Evolutionary conservation across 2,888 invertebrate genomes (phyloP).

Genomic region (Drosophila cognata): DNA sequence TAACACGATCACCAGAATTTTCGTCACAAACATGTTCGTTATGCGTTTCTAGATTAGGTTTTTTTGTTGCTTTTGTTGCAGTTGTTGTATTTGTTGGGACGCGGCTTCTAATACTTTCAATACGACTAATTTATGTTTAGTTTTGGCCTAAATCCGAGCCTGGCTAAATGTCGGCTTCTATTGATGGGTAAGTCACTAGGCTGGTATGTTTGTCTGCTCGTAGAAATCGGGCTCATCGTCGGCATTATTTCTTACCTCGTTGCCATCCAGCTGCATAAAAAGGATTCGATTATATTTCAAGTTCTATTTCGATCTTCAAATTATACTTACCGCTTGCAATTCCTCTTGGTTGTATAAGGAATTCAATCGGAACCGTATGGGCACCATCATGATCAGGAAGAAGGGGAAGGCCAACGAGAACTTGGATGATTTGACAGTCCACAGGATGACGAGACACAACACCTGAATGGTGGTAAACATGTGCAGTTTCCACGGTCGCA

Average conservation of each 20-base stretch:
- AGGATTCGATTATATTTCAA: background rate
- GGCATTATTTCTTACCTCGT: conserved; percentile 90
- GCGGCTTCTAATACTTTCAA: conserved; percentile 71
- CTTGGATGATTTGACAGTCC: conserved; percentile 95
- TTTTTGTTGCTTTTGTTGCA: conserved; percentile 21
- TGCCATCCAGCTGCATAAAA: conserved; percentile 91
- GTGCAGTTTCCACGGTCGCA: conserved; percentile 96
- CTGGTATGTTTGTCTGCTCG: conserved; percentile 94
- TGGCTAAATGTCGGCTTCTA: background rate
- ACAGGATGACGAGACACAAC: conserved; percentile 90
- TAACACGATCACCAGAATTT: conserved; percentile 66
- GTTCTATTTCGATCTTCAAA: background rate
- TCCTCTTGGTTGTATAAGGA: conserved; percentile 92
- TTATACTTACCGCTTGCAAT: conserved; percentile 91
- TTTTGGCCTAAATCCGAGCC: conserved; percentile 46
- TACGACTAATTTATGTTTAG: conserved; percentile 54
- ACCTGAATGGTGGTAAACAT: conserved; percentile 94
- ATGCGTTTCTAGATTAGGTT: conserved; percentile 13
- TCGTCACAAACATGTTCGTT: conserved; percentile 30
- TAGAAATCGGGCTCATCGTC: conserved; percentile 98
- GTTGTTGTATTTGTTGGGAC: conserved; percentile 34
- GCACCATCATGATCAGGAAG: conserved; percentile 96
- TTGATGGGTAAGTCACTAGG: conserved; percentile 85
- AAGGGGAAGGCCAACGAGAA: conserved; percentile 97
- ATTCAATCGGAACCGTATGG: conserved; percentile 90